Base-by-base conservation (phyloP, 2,797 vertebrate species). In the Micrastur ruficollis region DNA sequence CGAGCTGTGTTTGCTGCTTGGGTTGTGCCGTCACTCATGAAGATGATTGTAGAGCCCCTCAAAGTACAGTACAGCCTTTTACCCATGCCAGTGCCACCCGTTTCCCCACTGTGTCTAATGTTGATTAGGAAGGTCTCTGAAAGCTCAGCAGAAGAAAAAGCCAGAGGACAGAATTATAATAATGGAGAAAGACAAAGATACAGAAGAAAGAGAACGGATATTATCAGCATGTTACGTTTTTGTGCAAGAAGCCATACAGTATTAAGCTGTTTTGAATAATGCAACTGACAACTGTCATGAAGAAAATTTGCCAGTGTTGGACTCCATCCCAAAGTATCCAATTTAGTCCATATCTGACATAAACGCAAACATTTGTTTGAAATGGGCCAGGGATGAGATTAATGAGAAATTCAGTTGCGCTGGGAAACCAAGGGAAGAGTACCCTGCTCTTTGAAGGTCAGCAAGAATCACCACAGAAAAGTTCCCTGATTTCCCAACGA, bases 91-190 rank as follows among this genome's bases (percentile, higher is more conserved):
- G 71, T 67, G 92, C 96, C 93, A 91, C 94, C 92, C 86, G 56
- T 78, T 92, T 91, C 47, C 84, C 58, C 46, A 19, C 79, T 9
- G 85, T 86, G 89, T 75, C 95, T 92, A 42, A 83, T 90, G 94
- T 25, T 95, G 97, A 96, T 95, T 86, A 78, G 91, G 81, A 95
- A 96, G 90, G 84, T 55, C 96, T 96, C 93, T 97, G 95, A 92
- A 91, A 94, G 96, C 88, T 96, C 97, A 89, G 95, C 80, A 90
- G 88, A 96, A 87, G 92, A 73, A 94, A 84, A 86, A 84, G 27
- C 71, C 76, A 76, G 90, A 49, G 79, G 78, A 81, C 62, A 92
- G 95, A 91, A 90, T 86, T 96, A 85, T 70, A 96, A 38, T 86
- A 90, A 72, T 47, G 83, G 84, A 34, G 68, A 80, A 87, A 94